phyloP scores from a whole-genome alignment of 2,113 vertebrate species.

The Megaceryle maxima region DNA sequence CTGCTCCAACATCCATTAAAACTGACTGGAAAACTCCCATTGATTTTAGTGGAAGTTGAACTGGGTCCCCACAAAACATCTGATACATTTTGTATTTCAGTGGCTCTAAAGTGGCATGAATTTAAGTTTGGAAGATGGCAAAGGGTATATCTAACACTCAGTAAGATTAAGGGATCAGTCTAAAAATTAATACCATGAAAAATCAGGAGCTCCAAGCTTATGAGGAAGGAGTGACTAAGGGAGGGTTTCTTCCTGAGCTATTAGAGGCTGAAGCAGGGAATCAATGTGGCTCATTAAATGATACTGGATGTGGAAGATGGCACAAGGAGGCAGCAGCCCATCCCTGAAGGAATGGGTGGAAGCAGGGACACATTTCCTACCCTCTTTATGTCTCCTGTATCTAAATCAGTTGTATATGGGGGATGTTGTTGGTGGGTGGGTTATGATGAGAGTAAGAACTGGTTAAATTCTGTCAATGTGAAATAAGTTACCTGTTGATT shows the following conservation, averaged over 20 bases:
- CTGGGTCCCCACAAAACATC: not conserved
- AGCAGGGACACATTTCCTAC: not conserved
- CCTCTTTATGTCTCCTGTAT: not conserved
- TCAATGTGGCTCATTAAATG: fast-evolving
- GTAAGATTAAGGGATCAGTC: not conserved
- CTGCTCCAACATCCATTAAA: not conserved
- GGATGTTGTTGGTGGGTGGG: too few relatives aligned
- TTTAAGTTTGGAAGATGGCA: not conserved
- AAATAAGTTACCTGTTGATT: not conserved
- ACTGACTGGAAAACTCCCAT: not conserved
- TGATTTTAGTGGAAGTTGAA: not conserved
- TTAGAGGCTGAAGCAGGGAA: not conserved
- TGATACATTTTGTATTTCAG: not conserved
- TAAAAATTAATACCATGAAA: not conserved
- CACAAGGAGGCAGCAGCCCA: not conserved
- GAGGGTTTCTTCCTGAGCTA: not conserved
- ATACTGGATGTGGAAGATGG: not conserved
- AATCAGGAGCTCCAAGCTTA: not conserved
- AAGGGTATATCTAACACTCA: not conserved
- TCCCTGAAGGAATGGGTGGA: not conserved
- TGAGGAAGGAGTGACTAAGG: not conserved
- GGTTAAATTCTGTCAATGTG: not conserved
- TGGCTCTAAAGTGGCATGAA: not conserved
- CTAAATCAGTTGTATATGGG: not conserved
- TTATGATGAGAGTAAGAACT: not conserved